Evolutionary conservation across 2,113 vertebrate species (phyloP).

Genomic region (Cricetomys ansorgei): DNA sequence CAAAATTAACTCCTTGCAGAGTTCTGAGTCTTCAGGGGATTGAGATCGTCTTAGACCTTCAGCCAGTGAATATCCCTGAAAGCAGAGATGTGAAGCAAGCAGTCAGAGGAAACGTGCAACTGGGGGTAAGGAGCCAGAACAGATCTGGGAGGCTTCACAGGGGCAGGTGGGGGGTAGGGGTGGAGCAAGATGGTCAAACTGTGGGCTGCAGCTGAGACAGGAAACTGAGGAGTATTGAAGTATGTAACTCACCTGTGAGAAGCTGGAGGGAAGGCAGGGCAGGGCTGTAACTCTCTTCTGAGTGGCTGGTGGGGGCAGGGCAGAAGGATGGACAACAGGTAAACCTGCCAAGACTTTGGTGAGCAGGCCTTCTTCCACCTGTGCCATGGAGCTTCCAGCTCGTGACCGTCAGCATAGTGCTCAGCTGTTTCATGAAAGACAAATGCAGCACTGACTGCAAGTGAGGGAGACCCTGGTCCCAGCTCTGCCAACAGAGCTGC

Average conservation of each 20-base stretch:
- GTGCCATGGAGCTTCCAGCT: neutral
- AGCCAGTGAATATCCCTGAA: neutral
- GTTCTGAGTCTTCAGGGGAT: neutral
- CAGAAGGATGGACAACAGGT: neutral
- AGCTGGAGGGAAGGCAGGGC: neutral
- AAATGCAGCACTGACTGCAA: neutral
- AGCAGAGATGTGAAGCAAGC: neutral
- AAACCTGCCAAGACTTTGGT: neutral
- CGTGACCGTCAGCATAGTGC: neutral
- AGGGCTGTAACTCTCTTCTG: neutral
- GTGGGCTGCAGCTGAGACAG: neutral
- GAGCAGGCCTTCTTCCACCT: neutral
- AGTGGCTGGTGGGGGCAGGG: neutral
- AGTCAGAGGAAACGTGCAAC: neutral
- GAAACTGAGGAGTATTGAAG: neutral
- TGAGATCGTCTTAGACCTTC: neutral
- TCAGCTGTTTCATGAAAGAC: neutral
- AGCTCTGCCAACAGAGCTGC: neutral
- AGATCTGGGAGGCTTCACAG: neutral
- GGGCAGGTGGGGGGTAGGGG: neutral
- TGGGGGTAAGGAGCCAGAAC: accelerated
- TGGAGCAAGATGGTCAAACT: neutral
- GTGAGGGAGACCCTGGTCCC: neutral
- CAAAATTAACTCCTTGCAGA: conserved; percentile 14
- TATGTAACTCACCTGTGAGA: neutral